These are phyloP conservation scores for Cosmia pyralina DNA, from an alignment of 2,888 invertebrate genomes.

Conservation along the genomic window DNA sequence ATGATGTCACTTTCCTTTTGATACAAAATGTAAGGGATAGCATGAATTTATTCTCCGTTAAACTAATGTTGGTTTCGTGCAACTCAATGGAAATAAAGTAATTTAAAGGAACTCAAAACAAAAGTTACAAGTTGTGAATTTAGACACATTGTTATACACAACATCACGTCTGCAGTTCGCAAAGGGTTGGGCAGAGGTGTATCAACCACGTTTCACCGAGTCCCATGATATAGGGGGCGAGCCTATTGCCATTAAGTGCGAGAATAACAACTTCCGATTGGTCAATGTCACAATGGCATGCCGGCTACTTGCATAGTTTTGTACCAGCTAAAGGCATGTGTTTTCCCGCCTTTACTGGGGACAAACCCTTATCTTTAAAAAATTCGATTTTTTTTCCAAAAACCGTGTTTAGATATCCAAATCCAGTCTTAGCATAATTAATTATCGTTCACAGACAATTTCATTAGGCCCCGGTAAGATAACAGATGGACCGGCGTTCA, in stretches of 20 bases:
- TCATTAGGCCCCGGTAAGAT: slow-evolving; percentile 77
- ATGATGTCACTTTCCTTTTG: too few species aligned
- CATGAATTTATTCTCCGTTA: too few species aligned
- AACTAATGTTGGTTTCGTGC: too few species aligned
- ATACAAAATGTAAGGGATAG: too few species aligned
- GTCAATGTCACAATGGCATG: too few species aligned
- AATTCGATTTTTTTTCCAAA: background rate
- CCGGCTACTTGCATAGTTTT: too few species aligned
- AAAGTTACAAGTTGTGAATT: background rate
- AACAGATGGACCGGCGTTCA: slow-evolving; percentile 79
- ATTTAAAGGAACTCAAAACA: background rate
- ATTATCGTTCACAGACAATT: slow-evolving; percentile 78
- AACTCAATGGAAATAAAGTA: too few species aligned
- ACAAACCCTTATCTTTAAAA: background rate
- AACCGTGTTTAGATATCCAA: slow-evolving; percentile 38
- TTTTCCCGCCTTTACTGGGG: too few species aligned
- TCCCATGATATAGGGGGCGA: background rate
- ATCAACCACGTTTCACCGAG: background rate
- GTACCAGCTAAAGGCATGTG: too few species aligned
- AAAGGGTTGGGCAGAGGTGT: too few species aligned
- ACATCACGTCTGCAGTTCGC: background rate
- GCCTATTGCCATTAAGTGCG: too few species aligned
- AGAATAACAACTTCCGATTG: too few species aligned
- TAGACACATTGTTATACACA: background rate
- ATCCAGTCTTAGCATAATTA: slow-evolving; percentile 73